Evolutionary conservation across 2,888 invertebrate species (phyloP), one percentile per base, ranked within the genome.

Genomic region (Pristionchus mayeri): DNA sequence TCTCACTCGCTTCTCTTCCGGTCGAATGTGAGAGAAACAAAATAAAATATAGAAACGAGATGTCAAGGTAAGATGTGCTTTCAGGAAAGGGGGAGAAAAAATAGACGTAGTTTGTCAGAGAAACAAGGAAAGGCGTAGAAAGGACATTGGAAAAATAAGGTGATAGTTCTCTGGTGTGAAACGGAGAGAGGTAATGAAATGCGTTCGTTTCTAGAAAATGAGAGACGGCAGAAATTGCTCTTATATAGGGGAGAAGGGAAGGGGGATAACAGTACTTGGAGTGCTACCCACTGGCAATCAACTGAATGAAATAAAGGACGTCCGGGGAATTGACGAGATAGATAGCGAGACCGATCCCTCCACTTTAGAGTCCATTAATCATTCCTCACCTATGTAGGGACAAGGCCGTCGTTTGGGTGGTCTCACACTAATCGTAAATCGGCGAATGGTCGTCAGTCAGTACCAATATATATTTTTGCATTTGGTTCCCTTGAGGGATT

Each of bases 121-220:
- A 71, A 71, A 71, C 40, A 7, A 37, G 67, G 40, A 21, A 40
- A 71, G 40, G n/a, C 40, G 67, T 37, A 21, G n/a, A 71, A 71
- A 71, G 67, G 40, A 24, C 60, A 63, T 27, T 30, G 7, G 40
- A 34, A 18, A 71, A 40, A 71, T 37, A 71, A n/a, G 67, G 34
- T 40, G 67, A 40, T 71, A 40, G 67, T 71, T 71, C 67, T 71
- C 18, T 40, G 67, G 40, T 40, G 67, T 71, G 67, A 71, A 71
- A 71, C 67, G 67, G 40, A n/a, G 67, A 40, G 67, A 71, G 67
- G 67, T 71, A 71, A 71, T 71, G 67, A 40, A 71, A 71, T 71
- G 67, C 40, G 67, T 71, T 71, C 67, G 67, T 71, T 37, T 71
- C 40, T 37, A 71, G 40, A 71, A 71, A 71, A 71, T 40, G 67